Percentiles rank a stretch among this genome's conserved stretches.
These are phyloP conservation scores for Stichodactyla helianthus DNA, from an alignment of 64 coral and sea anemone genomes.

Conservation along the genomic window DNA sequence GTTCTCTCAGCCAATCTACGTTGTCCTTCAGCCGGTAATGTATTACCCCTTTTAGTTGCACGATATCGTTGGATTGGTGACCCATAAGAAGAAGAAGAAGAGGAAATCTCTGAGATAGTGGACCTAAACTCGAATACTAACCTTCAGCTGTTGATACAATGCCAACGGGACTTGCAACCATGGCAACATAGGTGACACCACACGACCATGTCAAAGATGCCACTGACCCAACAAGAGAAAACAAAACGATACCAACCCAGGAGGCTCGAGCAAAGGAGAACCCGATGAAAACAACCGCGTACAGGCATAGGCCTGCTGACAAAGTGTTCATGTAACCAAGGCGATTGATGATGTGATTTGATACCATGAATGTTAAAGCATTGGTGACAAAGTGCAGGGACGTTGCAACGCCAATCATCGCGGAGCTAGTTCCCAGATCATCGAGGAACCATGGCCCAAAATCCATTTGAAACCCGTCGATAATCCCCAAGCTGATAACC, in stretches of 20 bases:
- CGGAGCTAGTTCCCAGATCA: conserved; percentile 25
- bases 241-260: conserved; percentile 25
- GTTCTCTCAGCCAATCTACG: no score
- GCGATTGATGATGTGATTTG: conserved; percentile 13
- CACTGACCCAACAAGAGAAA: conserved; percentile 5
- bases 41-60: no score
- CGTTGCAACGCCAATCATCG: conserved; percentile 1
- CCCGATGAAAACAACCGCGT: conserved; percentile 3
- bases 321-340: conserved; percentile 24
- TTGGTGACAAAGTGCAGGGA: conserved; percentile 22
- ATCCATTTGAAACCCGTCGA: conserved; percentile 45
- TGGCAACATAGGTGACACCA: conserved; percentile 27
- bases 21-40: no score
- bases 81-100: no score
- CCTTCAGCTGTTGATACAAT: conserved; percentile 39
- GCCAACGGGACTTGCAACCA: conserved; percentile 15
- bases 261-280: conserved; percentile 24
- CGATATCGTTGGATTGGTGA: no score
- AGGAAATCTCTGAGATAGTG: neutral
- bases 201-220: conserved; percentile 18
- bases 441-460: conserved; percentile 46
- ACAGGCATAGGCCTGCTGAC: neutral
- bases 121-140: neutral
- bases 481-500: conserved; percentile 22
- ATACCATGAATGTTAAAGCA: neutral